Percentiles rank a stretch among this genome's conserved stretches.
These are phyloP conservation scores for Acrocephalus arundinaceus DNA, from an alignment of 2,113 vertebrate genomes.

Conservation along the genomic window DNA sequence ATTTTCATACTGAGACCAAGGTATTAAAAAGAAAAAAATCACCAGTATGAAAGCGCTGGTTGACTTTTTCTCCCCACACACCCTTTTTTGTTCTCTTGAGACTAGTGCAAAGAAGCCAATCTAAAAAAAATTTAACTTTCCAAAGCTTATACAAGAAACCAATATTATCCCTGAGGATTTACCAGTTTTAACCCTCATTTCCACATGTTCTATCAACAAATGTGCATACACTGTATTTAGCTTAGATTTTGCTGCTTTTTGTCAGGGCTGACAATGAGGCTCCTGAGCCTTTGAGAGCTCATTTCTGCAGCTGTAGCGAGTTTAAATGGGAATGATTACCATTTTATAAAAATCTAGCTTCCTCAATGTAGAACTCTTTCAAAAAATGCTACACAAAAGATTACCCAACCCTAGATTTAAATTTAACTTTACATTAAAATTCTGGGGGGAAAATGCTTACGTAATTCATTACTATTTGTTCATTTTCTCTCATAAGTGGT, in stretches of 20 bases:
- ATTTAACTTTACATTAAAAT: not conserved
- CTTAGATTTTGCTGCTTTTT: slow-evolving; percentile 12
- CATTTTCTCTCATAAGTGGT: not conserved
- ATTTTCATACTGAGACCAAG: not conserved
- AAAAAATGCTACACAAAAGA: not conserved
- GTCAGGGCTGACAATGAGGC: not conserved
- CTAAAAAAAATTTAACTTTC: not conserved
- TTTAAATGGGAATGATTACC: not conserved
- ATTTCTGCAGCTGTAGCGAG: not conserved
- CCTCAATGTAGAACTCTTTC: not conserved
- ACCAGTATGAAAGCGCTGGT: not conserved
- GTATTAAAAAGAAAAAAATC: not conserved
- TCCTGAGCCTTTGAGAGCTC: not conserved
- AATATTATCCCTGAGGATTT: not conserved
- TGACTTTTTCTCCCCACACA: not conserved
- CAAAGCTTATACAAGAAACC: not conserved
- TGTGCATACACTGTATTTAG: not conserved
- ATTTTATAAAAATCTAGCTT: not conserved
- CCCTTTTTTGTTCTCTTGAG: not conserved
- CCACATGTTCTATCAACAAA: not conserved
- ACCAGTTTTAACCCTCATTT: slow-evolving; percentile 16
- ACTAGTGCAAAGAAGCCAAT: not conserved
- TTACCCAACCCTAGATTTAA: not conserved
- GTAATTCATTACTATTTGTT: not conserved
- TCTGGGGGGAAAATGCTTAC: not conserved